Percentiles rank a stretch among this genome's conserved stretches.
Conservation (phyloP, 1,140 invertebrate genomes). For the Bombus polaris region DNA sequence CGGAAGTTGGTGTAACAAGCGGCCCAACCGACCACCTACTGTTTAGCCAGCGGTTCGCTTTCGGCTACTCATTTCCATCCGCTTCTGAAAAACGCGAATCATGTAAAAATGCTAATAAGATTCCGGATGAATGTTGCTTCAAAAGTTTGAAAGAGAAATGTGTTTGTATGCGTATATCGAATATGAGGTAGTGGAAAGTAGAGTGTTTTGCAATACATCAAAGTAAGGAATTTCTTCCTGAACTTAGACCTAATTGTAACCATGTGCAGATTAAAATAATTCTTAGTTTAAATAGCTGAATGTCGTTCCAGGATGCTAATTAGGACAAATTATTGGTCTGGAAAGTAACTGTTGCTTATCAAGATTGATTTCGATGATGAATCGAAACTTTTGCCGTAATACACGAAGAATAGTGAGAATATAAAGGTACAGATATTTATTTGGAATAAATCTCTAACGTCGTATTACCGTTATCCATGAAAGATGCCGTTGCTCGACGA, state of each 20-base stretch:
- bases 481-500: neutral
- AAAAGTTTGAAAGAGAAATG: neutral
- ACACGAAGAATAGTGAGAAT: no score
- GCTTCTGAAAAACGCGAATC: no score
- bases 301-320: no score
- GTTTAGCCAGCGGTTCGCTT: neutral
- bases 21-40: neutral
- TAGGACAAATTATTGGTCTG: rapidly evolving
- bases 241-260: neutral
- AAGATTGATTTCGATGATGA: neutral
- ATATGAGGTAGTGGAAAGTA: neutral
- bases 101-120: no score
- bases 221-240: neutral
- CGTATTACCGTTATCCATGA: no score
- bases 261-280: no score
- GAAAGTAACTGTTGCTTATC: neutral
- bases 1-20: slow-evolving; percentile 49
- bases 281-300: no score
- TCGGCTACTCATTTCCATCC: neutral
- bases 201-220: neutral
- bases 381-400: neutral
- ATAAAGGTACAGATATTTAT: neutral
- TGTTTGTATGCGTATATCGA: neutral
- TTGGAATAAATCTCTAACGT: neutral
- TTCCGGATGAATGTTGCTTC: neutral